Conservation (phyloP, 2,888 invertebrate genomes). For the Ophonus ardosiacus region DNA sequence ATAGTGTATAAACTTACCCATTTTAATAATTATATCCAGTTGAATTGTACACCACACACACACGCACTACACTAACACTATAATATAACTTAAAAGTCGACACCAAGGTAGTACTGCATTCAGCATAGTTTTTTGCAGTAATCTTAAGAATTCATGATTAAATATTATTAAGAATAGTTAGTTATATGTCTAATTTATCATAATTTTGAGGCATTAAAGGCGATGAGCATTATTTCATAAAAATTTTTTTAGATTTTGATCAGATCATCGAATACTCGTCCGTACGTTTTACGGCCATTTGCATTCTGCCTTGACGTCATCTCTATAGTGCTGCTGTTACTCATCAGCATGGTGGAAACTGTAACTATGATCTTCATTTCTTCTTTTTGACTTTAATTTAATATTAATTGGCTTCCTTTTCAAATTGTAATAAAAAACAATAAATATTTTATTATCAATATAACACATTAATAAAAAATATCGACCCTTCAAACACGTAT, state of each 20-base stretch:
- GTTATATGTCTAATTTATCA: conserved; percentile 59
- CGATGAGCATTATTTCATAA: conserved; percentile 61
- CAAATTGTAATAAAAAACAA: no score
- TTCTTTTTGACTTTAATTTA: not conserved
- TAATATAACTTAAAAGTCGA: conserved; percentile 36
- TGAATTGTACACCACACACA: conserved; percentile 45
- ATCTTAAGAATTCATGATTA: conserved; percentile 52
- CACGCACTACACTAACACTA: conserved; percentile 52
- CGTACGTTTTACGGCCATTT: conserved; percentile 62
- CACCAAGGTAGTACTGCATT: conserved; percentile 53
- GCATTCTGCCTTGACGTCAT: conserved; percentile 58
- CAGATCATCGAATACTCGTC: conserved; percentile 60
- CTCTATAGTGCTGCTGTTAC: conserved; percentile 23
- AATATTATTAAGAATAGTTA: conserved; percentile 55
- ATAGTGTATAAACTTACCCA: conserved; percentile 54
- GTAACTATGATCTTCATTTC: conserved; percentile 22
- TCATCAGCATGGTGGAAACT: not conserved
- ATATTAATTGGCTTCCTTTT: no score
- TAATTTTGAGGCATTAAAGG: conserved; percentile 62
- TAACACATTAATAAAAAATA: no score
- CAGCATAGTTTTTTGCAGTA: conserved; percentile 47
- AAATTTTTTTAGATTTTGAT: conserved; percentile 59
- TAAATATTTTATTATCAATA: no score
- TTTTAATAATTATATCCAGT: conserved; percentile 27
- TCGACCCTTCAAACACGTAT: no score